Base-by-base conservation (phyloP, 1,140 invertebrate genomes). In the Bombus waltoni region DNA sequence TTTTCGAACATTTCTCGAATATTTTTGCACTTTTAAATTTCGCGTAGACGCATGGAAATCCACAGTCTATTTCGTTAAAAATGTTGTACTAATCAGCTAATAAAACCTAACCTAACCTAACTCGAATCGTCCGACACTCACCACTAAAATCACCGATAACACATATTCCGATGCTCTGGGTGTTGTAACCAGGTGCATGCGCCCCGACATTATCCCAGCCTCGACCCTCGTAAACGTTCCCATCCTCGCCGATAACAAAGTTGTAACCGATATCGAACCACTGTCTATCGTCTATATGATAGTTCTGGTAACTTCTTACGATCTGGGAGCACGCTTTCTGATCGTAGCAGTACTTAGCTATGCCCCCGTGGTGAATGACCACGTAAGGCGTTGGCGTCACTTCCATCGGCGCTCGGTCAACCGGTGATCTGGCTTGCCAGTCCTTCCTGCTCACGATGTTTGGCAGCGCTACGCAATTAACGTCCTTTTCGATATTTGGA, bases 221-320 rank as follows among this genome's bases (percentile, higher is more conserved):
- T 22, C 97, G 96, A 6, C 97, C 97, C 91, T 97, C 97, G 89
- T 97, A 97, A 0, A 96, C 95, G 28, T 95, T 96, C 0, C 96
- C 97, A 92, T 97, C 97, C 53, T 96, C 96, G 8, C 97, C 97
- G 62, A 97, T 96, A 44, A 97, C 83, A 87, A 97, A 97, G 86
- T 95, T 96, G 85, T 96, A 97, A 5, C 95, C 96, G 28, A 97
- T 97, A 91, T 98, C 97, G 90, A 95, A 96, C 97, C 97, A 98
- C 95, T 94, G 18, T 95, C 47, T 95, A 38, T 92, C 94, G 72
- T 97, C 95, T 89, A 97, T 95, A 82, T 96, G 96, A 8, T 94
- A 94, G 13, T 95, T 89, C 86, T 97, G 96, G 44, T 96, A 95
- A 3, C 81, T 88, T 32, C 94, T 94, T 1, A 97, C 95, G 22